These are phyloP conservation scores for Polyommatus iphigenia DNA, from an alignment of 2,888 invertebrate species.

Conservation along the genomic window DNA sequence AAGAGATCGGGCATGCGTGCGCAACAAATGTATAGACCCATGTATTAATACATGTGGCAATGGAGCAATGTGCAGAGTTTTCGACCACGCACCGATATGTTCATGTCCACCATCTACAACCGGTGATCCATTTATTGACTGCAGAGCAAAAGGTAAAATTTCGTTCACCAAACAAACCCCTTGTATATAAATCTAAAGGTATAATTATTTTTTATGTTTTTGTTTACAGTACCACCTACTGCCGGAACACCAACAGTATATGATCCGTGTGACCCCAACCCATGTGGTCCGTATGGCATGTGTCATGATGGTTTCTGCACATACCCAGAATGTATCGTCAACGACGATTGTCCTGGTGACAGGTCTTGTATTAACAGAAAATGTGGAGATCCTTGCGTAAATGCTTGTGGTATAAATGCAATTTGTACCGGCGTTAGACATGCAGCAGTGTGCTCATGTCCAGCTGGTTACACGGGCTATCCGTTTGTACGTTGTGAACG, in stretches of 20 bases:
- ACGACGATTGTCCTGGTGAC: conserved; percentile 91
- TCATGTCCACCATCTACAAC: conserved; percentile 85
- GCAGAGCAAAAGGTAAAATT: conserved; percentile 62
- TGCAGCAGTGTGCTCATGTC: conserved; percentile 91
- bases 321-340: conserved; percentile 93
- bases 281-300: conserved; percentile 85
- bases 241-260: conserved; percentile 52
- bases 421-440: conserved; percentile 87
- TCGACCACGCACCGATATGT: conserved; percentile 84
- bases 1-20: conserved; percentile 87
- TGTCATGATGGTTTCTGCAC: conserved; percentile 84
- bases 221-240: conserved; percentile 50
- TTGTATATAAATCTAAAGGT: background rate
- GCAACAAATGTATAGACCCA: conserved; percentile 89
- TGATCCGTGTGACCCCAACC: conserved; percentile 86
- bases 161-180: background rate
- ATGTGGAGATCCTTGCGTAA: conserved; percentile 90
- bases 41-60: conserved; percentile 91
- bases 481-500: conserved; percentile 86
- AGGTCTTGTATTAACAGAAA: conserved; percentile 90
- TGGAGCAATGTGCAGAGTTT: conserved; percentile 85
- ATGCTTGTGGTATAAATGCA: conserved; percentile 91
- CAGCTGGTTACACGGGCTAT: conserved; percentile 87
- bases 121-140: conserved; percentile 91
- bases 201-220: background rate